Percentiles rank a stretch among this genome's conserved stretches.
Conservation (phyloP, 2,113 vertebrate species). For the Turnix velox region DNA sequence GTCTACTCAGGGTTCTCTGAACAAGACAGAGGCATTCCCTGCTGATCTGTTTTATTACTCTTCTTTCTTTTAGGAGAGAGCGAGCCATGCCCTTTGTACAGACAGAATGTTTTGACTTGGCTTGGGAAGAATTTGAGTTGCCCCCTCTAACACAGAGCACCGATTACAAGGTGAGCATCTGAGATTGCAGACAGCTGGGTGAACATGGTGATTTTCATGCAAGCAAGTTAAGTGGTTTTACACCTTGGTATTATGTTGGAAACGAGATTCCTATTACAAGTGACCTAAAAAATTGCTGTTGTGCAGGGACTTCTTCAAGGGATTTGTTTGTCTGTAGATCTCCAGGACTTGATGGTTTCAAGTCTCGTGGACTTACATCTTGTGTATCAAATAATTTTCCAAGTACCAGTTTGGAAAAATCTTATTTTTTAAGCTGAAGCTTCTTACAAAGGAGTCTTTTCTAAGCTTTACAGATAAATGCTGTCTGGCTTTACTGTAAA, state of each 20-base stretch:
- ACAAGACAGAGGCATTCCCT: background rate
- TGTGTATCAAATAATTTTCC: too few relatives aligned
- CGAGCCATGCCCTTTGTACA: background rate
- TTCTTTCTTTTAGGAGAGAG: background rate
- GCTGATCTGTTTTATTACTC: background rate
- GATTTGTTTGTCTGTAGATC: background rate
- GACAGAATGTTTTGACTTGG: background rate
- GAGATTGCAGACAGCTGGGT: background rate
- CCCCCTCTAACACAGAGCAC: background rate
- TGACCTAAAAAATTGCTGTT: background rate
- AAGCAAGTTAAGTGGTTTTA: background rate
- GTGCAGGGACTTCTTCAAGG: background rate
- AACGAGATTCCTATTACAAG: background rate
- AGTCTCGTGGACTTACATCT: background rate
- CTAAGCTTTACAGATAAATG: background rate
- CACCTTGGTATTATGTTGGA: background rate
- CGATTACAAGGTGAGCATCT: background rate
- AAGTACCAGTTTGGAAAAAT: accelerated
- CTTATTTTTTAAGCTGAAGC: background rate
- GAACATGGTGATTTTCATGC: background rate
- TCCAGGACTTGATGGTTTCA: background rate
- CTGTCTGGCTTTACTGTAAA: background rate
- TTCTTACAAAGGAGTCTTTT: background rate
- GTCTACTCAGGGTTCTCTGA: background rate
- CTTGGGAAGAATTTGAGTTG: background rate